A percentile compares a stretch with the other conserved stretches of the same genome.
phyloP scores from a whole-genome alignment of 2,113 vertebrate species.

The Mellivora capensis region DNA sequence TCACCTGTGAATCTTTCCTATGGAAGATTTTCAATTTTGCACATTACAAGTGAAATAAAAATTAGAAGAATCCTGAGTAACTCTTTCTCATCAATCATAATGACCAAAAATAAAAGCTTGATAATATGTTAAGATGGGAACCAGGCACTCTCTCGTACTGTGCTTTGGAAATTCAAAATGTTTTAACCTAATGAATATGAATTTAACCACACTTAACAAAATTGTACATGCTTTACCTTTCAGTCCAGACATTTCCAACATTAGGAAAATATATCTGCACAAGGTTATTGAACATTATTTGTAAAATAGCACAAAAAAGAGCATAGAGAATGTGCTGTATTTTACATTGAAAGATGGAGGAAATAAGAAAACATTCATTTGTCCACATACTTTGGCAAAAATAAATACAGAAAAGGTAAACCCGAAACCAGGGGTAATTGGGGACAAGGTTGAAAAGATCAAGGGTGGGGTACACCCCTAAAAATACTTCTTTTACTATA shows the following conservation, averaged over 20 bases:
- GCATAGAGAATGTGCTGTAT: background rate
- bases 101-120: background rate
- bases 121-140: background rate
- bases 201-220: background rate
- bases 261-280: background rate
- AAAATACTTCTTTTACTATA: background rate
- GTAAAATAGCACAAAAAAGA: background rate
- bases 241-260: background rate
- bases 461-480: background rate
- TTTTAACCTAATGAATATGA: background rate
- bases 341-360: background rate
- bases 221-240: background rate
- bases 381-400: background rate
- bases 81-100: background rate
- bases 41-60: background rate
- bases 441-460: background rate
- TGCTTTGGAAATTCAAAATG: background rate
- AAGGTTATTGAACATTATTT: background rate
- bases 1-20: background rate
- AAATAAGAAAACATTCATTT: background rate
- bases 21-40: background rate
- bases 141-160: background rate
- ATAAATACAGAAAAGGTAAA: background rate
- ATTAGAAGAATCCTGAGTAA: background rate
- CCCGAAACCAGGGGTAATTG: background rate